Base-by-base conservation (phyloP, 2,113 vertebrate species). In the Onychostruthus taczanowskii region DNA sequence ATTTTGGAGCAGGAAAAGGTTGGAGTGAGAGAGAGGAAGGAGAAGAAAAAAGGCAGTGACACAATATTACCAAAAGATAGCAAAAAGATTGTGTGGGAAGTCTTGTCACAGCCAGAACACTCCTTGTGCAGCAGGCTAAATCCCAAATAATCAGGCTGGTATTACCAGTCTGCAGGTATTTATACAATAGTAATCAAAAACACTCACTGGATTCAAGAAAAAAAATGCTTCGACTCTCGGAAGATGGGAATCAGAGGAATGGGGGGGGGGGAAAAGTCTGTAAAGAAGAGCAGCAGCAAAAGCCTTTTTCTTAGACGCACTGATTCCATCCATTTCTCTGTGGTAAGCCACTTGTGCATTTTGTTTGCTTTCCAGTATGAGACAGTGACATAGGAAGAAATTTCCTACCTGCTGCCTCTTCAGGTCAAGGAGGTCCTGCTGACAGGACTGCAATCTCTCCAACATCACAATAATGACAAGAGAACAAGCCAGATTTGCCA, bases 221-320 rank as follows among this genome's bases (percentile, higher is more conserved):
- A 67, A 24, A 91, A 85, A 89, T 62, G 52, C 23, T 92, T 58
- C 56, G 58, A 39, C n/a, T 66, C 31, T 31, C 59, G 67, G 46
- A 68, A 49, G 18, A 73, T 5, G 1, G 15, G 13, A 74, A 67
- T 52, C 16, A 46, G 16, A 49, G 7, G 2, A 68, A 66, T n/a
- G 19, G 18, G 15, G 2, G 8, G 2, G 6, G 2, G 1, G 3
- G 2, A 22, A 27, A 84, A 56, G 16, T 13, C n/a, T 41, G 6
- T 37, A 43, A 63, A 59, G 31, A 61, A 63, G 0, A 87, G 22
- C 44, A 77, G 53, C 30, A 64, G 46, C 20, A 92, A 79, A 81
- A 78, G 28, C 12, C 9, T 35, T 66, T 75, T 81, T 39, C 27
- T 67, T 39, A 12, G 8, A 80, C 23, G 9, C 47, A 62, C 5